Conservation (phyloP, 2,888 invertebrate genomes). For the Pandemis corylana region DNA sequence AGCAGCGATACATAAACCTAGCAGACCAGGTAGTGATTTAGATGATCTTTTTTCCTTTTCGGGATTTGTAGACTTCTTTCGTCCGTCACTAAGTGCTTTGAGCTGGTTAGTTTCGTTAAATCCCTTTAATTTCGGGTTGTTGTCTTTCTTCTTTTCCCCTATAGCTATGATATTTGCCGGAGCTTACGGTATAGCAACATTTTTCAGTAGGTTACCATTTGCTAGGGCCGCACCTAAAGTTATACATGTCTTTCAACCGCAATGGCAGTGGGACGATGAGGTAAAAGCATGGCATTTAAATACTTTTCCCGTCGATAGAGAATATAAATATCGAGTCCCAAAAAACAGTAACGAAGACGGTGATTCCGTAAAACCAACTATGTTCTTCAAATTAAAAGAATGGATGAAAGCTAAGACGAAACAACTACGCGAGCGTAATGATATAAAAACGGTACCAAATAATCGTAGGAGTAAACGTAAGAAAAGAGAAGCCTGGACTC, state of each 20-base stretch:
- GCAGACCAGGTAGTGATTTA: conserved; percentile 64
- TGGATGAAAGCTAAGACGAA: conserved; percentile 60
- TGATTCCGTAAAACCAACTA: conserved; percentile 50
- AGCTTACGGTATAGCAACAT: conserved; percentile 85
- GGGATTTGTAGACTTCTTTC: conserved; percentile 74
- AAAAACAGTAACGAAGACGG: conserved; percentile 53
- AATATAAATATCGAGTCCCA: conserved; percentile 49
- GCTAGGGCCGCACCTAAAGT: conserved; percentile 73
- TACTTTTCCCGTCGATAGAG: conserved; percentile 67
- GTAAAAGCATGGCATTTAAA: conserved; percentile 82
- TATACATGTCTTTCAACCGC: conserved; percentile 73
- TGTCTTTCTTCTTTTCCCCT: conserved; percentile 87
- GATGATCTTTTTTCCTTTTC: conserved; percentile 81
- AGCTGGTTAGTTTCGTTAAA: conserved; percentile 83
- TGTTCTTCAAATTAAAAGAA: conserved; percentile 62
- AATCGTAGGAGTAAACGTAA: conserved; percentile 64
- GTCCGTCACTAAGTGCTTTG: conserved; percentile 80
- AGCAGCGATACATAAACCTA: conserved; percentile 63
- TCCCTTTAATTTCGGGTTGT: conserved; percentile 85
- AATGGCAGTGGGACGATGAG: conserved; percentile 85
- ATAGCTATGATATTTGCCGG: conserved; percentile 86
- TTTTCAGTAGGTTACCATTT: conserved; percentile 87
- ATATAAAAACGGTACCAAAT: conserved; percentile 45
- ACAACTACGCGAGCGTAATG: conserved; percentile 50
- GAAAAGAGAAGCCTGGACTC: conserved; percentile 66